These are phyloP conservation scores for Clistopyga incitator DNA, from an alignment of 2,888 invertebrate genomes.

Conservation along the genomic window DNA sequence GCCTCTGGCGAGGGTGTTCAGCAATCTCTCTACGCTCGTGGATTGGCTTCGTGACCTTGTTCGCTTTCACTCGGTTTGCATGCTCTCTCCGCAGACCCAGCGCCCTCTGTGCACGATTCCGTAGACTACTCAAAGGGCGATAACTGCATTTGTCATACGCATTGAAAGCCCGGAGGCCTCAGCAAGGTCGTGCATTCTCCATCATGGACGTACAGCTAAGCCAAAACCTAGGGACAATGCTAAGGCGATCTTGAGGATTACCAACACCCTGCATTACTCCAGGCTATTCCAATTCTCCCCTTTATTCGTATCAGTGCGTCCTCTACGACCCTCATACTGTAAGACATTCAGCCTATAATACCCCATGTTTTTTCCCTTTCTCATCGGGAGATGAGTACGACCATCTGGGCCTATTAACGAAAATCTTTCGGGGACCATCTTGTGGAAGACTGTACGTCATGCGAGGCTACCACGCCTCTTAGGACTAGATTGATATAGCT, in stretches of 20 bases:
- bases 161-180: conserved; percentile 67
- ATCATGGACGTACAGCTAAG: conserved; percentile 72
- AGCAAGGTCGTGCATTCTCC: conserved; percentile 64
- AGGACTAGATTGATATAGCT: conserved; percentile 21
- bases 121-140: conserved; percentile 71
- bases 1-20: conserved; percentile 24
- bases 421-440: conserved; percentile 70
- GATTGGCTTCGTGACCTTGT: conserved; percentile 42
- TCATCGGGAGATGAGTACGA: conserved; percentile 35
- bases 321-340: neutral
- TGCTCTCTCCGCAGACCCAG: conserved; percentile 4
- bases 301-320: conserved; percentile 1
- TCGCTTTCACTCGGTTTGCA: conserved; percentile 13
- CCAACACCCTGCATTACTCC: conserved; percentile 9
- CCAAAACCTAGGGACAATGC: conserved; percentile 69
- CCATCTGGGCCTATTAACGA: conserved; percentile 73
- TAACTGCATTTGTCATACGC: conserved; percentile 79
- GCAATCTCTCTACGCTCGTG: conserved; percentile 17
- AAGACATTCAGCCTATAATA: conserved; percentile 12
- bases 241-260: conserved; percentile 17
- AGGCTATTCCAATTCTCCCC: neutral
- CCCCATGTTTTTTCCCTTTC: neutral
- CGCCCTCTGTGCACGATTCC: conserved; percentile 47
- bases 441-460: conserved; percentile 73
- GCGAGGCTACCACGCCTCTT: conserved; percentile 29